Conservation (phyloP, 2,797 vertebrate genomes). For the Smutsia gigantea region DNA sequence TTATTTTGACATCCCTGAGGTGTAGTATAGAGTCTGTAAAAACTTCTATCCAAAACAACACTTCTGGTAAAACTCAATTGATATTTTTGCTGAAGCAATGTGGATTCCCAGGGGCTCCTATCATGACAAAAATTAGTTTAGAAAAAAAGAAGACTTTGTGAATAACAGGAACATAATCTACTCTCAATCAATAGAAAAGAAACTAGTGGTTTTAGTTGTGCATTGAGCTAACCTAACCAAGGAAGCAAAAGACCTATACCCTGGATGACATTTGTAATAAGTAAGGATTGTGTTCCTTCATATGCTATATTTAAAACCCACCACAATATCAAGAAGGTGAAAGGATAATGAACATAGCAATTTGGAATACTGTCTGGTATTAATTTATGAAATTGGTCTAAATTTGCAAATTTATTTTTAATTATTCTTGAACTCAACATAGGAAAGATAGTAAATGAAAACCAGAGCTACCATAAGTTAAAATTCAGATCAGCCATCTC, state of each 20-base stretch:
- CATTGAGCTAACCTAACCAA: not conserved
- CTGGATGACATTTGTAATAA: not conserved
- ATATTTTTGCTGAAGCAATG: not conserved
- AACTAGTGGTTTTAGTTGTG: not conserved
- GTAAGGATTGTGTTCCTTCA: not conserved
- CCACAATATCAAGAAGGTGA: not conserved
- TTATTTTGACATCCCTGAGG: slow-evolving; percentile 6
- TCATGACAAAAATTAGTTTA: not conserved
- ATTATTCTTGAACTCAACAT: not conserved
- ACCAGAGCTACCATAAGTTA: not conserved
- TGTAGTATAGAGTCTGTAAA: not conserved
- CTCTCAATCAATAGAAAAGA: slow-evolving; percentile 22
- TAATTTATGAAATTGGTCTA: not conserved
- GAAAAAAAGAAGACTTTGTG: not conserved
- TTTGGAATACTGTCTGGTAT: not conserved
- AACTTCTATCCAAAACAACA: slow-evolving; percentile 9
- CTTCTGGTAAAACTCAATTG: not conserved
- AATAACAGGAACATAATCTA: not conserved
- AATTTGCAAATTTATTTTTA: slow-evolving; percentile 12
- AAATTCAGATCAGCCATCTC: slow-evolving; percentile 30
- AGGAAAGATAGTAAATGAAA: not conserved
- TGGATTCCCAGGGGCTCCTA: not conserved
- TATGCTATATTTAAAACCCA: not conserved
- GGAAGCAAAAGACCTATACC: no score
- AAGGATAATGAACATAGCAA: not conserved